Evolutionary conservation across 2,888 invertebrate genomes (phyloP), one percentile per base, ranked within the genome.

Genomic region (Mythimna vitellina): DNA sequence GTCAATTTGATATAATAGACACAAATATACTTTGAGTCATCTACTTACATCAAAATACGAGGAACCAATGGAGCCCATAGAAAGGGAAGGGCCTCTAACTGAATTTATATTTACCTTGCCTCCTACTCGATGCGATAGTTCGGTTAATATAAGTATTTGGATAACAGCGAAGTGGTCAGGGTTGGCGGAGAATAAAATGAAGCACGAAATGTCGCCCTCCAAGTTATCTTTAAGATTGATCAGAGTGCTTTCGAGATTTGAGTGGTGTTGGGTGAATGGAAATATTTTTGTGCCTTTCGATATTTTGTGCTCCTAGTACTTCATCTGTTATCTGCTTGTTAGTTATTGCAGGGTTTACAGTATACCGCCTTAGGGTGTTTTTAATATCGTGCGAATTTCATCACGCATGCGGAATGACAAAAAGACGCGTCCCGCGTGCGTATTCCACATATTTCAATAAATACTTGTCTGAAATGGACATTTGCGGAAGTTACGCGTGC

Each of bases 31-130:
- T 35, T 46, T 35, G 63, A 69, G 54, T 53, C 68, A n/a, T 62
- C 65, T 54, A 49, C 58, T 77, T 66, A 73, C 46, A 73, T 66
- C 68, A 69, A 73, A 82, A 82, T 70, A 67, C 54, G 35, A 57
- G 32, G 62, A 82, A 74, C 72, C 73, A 73, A 69, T 72, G 63
- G 58, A 76, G 62, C 65, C 54, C 65, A 35, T 70, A 65, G 66
- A 73, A 80, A 72, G 60, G 56, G 58, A 69, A 79, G 64, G 81
- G 61, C 49, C 73, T 75, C 75, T 71, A 76, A 80, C 71, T 70
- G 83, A 81, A 85, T 85, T 82, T 81, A 79, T 83, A 86, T 85
- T 81, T 86, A 80, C 85, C 80, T 81, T 85, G 75, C 76, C 79
- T 86, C 69, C 70, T 73, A 73, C 77, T 78, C 71, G 69, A 76